Base-by-base conservation (phyloP, 2,888 invertebrate genomes). In the Tolmerus cingulatus region DNA sequence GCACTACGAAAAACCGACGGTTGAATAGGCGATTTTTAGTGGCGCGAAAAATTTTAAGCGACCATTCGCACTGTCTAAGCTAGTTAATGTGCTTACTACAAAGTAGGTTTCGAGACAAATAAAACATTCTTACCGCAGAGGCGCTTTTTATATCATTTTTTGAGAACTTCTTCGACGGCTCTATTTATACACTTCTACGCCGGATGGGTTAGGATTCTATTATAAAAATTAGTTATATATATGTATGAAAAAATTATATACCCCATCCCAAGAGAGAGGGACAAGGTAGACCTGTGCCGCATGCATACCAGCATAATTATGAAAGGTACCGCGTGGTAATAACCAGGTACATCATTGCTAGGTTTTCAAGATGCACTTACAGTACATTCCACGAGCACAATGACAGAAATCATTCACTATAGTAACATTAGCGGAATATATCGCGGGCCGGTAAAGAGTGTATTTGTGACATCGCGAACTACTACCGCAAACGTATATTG, bases 291-390 rank as follows among this genome's bases (percentile, higher is more conserved):
- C 66, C 34, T 78, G 86, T 77, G 51, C 30, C 16, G 57, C 43
- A 86, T 79, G 46, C 85, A 85, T 84, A 85, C 85, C 46, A 85
- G 74, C 74, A 27, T 85, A 85, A 74, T 85, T 85, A 85, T 85
- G 85, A 85, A 85, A 85, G 85, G 85, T 74, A 85, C 43, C 43
- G 74, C 74, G 30, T 43, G 30, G 51, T 85, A 85, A 85, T 85
- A 85, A 74, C 46, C 85, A 85, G 74, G 85, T 85, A 85, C 74
- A 74, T 74, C 46, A 84, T 74, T n/a, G 84, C 19, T 51, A 8
- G 40, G 40, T 84, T 84, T 66, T 85, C 30, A 85, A 85, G 85
- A 85, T 85, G 85, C 85, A 74, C 23, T 23, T 30, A 85, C 30
- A 40, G 43, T 23, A 85, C 12, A 40, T 27, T 14, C 23, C 85